Conservation (phyloP, 1,140 invertebrate genomes). For the Listronotus oregonensis region DNA sequence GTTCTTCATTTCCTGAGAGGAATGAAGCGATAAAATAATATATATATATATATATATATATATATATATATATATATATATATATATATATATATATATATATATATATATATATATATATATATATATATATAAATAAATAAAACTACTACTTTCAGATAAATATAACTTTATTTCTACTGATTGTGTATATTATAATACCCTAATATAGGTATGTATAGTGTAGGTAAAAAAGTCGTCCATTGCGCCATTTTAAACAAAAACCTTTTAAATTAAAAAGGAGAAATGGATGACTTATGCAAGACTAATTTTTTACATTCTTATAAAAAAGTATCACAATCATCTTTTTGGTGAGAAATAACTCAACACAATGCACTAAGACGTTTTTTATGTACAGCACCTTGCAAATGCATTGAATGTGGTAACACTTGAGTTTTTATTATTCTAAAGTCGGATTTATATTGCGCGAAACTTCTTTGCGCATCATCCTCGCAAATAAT, state of each 20-base stretch:
- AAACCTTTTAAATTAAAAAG: conserved; percentile 30
- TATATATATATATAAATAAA: neutral
- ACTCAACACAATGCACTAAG: conserved; percentile 9
- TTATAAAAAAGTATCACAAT: conserved; percentile 47
- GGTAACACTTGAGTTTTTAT: no score
- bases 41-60: neutral
- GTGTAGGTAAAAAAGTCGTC: conserved; percentile 46
- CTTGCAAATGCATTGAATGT: neutral
- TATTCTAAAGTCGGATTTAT: no score
- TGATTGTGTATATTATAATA: conserved; percentile 23
- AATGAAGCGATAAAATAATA: no score
- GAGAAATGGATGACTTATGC: conserved; percentile 33
- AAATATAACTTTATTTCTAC: conserved; percentile 23
- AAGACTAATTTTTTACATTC: conserved; percentile 30
- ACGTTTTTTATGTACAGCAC: neutral
- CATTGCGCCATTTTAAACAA: conserved; percentile 45
- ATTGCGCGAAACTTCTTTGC: no score
- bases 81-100: conserved; percentile 1
- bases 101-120: conserved; percentile 6
- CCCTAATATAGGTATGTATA: conserved; percentile 36
- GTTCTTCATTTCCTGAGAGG: no score
- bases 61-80: conserved; percentile 1
- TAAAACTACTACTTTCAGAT: conserved; percentile 15
- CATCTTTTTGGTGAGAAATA: conserved; percentile 17
- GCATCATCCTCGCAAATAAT: no score